These are phyloP conservation scores for Tinea trinotella DNA, from an alignment of 2,888 invertebrate species.

Conservation along the genomic window DNA sequence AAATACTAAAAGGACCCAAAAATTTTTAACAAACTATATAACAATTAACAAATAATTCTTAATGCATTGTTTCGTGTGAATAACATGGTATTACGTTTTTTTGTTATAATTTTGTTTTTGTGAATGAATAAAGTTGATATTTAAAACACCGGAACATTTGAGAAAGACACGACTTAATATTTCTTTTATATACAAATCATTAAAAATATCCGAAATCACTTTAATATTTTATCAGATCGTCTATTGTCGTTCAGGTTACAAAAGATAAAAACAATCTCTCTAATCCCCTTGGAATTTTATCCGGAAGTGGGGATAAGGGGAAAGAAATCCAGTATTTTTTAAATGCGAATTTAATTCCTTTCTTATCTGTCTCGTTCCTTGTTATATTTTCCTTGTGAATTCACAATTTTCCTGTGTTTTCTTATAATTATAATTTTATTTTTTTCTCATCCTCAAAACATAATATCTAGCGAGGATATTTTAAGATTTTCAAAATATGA, in stretches of 20 bases:
- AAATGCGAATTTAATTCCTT: constrained; percentile 15
- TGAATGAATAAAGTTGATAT: too few species aligned
- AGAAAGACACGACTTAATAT: too few species aligned
- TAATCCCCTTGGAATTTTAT: constrained; percentile 16
- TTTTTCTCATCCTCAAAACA: neutral
- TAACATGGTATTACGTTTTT: too few species aligned
- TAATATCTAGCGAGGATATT: neutral
- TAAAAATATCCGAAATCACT: constrained; percentile 10
- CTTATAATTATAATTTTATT: constrained; percentile 6
- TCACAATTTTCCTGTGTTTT: constrained; percentile 14
- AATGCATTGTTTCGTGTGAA: too few species aligned
- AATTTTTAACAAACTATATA: too few species aligned
- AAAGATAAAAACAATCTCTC: constrained; percentile 8
- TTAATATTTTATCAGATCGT: constrained; percentile 11
- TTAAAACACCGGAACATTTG: too few species aligned
- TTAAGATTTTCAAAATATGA: neutral
- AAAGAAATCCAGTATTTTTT: neutral
- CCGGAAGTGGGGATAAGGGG: constrained; percentile 8
- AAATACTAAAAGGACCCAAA: too few species aligned
- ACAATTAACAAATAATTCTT: too few species aligned
- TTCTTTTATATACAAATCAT: neutral
- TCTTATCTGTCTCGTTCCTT: constrained; percentile 15
- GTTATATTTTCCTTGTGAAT: constrained; percentile 16
- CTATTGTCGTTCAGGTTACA: constrained; percentile 8
- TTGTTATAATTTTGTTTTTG: too few species aligned